Base-by-base conservation (phyloP, 2,113 vertebrate genomes). In the Hydropotes inermis region DNA sequence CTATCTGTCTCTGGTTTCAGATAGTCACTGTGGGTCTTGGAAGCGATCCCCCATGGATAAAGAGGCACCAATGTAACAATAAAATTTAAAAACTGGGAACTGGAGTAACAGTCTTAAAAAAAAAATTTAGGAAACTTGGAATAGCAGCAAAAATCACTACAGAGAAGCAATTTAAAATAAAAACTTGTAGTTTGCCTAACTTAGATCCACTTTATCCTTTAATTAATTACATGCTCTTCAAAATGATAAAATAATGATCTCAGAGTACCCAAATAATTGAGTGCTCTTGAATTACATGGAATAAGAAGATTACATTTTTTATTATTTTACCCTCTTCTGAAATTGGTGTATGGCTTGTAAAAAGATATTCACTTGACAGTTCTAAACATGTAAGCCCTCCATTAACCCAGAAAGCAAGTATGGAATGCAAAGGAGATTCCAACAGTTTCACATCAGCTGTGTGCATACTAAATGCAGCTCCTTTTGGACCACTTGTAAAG, bases 211-310 rank as follows among this genome's bases (percentile, higher is more conserved):
- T 88, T 94, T 94, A 93, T 95, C 55, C 82, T 96, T 94, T 91
- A 89, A 94, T 97, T 98, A 97, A 97, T 78, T 95, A 81, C 36
- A 78, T 90, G 47, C 47, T 92, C 55, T 97, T 95, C 83, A 96
- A 97, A 97, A 97, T 97, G 91, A 97, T 97, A 96, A 98, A 98
- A 97, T 94, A 97, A 96, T 3, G 21, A 95, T 97, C 93, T 89
- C 47, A 17, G 54, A 96, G 87, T 84, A 28, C 74, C 64, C 79
- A 86, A 78, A 91, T 97, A 97, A 97, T 90, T 93, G 87, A 98
- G 84, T 52, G 89, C 89, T 96, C 95, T 97, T 84, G 89, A 96
- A 67, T 76, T 70, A 97, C 33, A 78, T 83, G 47, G 84, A 83
- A 47, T 89, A 94, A 89, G 85, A 97, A 92, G 85, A 97, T 96